Conservation (phyloP, 2,797 vertebrate species). For the Streptopelia turtur region DNA sequence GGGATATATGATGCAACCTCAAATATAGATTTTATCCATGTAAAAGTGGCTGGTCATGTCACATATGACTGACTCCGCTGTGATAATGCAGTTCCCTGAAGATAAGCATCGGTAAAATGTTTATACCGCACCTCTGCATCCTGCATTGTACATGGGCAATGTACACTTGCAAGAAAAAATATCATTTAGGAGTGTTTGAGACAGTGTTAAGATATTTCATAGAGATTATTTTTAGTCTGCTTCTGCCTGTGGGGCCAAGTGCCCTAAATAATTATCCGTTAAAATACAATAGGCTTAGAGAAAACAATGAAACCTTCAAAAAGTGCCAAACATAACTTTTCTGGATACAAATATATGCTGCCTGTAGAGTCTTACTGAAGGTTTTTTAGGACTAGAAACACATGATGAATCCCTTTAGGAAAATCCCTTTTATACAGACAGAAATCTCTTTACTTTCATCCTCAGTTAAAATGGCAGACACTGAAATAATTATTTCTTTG, state of each 20-base stretch:
- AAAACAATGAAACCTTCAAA: not conserved
- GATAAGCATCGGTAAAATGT: not conserved
- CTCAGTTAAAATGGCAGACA: not conserved
- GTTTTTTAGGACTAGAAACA: not conserved
- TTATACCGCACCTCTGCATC: accelerated
- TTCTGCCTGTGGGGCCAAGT: not conserved
- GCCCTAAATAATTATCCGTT: not conserved
- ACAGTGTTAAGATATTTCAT: not conserved
- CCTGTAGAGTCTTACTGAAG: not conserved
- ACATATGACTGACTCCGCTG: accelerated
- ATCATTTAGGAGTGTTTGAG: not conserved
- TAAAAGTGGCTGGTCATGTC: not conserved
- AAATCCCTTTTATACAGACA: not conserved
- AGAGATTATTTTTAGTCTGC: not conserved
- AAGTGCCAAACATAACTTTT: not conserved
- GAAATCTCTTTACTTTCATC: not conserved
- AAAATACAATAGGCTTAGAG: not conserved
- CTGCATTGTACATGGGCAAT: not conserved
- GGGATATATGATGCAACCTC: not conserved
- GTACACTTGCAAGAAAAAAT: not conserved
- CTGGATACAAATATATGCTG: not conserved
- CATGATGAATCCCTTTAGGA: not conserved
- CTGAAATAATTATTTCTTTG: not conserved
- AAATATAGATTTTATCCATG: not conserved
- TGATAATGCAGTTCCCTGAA: not conserved